These are phyloP conservation scores for Drosophila varians DNA, from an alignment of 1,140 invertebrate genomes.

Conservation along the genomic window DNA sequence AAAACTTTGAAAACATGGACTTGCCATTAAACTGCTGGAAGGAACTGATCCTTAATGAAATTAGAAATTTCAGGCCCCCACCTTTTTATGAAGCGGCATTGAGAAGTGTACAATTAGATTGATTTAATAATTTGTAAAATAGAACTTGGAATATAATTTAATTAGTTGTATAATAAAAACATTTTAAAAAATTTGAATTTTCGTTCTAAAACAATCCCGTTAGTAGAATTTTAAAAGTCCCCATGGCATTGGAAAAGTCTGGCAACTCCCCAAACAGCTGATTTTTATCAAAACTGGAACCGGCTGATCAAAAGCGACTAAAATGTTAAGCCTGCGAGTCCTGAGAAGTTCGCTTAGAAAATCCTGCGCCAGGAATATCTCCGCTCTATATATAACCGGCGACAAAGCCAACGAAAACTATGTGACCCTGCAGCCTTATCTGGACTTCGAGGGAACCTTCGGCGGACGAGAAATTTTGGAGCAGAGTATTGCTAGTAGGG, in stretches of 20 bases:
- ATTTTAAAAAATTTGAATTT: too few species aligned
- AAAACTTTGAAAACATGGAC: conserved; percentile 97
- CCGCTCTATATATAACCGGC: conserved; percentile 86
- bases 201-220: neutral
- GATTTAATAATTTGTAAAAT: neutral
- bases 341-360: conserved; percentile 4
- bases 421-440: conserved; percentile 85
- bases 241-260: neutral
- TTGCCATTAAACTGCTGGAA: conserved; percentile 96
- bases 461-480: conserved; percentile 83
- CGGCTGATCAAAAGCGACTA: conserved; percentile 6
- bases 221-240: neutral
- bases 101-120: neutral
- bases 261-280: conserved; percentile 37
- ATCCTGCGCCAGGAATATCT: conserved; percentile 68
- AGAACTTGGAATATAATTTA: neutral
- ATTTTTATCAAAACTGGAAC: neutral
- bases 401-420: conserved; percentile 85
- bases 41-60: conserved; percentile 91
- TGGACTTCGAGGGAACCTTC: conserved; percentile 86
- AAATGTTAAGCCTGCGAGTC: conserved; percentile 45
- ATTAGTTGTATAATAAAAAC: neutral
- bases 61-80: conserved; percentile 89
- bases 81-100: conserved; percentile 33
- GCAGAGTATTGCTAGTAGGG: conserved; percentile 84